These are phyloP conservation scores for Agonopterix arenella DNA, from an alignment of 2,888 invertebrate genomes.

Conservation along the genomic window DNA sequence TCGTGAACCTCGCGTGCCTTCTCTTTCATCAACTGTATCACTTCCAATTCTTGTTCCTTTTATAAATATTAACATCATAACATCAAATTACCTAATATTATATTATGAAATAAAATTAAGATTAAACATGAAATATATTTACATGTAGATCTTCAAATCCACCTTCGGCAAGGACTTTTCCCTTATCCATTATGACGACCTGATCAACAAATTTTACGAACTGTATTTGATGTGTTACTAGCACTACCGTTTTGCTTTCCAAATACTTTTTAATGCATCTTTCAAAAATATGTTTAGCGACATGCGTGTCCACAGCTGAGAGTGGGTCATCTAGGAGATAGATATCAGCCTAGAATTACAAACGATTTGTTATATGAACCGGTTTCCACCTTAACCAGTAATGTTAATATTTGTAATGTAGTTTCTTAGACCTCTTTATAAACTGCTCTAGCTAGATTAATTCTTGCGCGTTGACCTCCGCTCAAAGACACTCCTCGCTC, in stretches of 20 bases:
- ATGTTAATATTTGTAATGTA: background rate
- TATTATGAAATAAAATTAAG: background rate
- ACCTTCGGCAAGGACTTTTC: slow-evolving; percentile 50
- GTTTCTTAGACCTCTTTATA: slow-evolving; percentile 67
- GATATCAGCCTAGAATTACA: slow-evolving; percentile 79
- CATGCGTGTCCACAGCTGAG: slow-evolving; percentile 84
- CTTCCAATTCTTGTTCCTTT: slow-evolving; percentile 32
- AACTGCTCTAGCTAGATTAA: slow-evolving; percentile 79
- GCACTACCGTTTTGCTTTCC: slow-evolving; percentile 81
- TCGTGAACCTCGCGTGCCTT: slow-evolving; percentile 50
- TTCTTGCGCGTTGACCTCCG: slow-evolving; percentile 87
- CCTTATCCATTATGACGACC: slow-evolving; percentile 62
- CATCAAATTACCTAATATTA: background rate
- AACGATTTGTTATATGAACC: background rate
- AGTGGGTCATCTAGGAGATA: slow-evolving; percentile 86
- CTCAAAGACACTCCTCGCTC: slow-evolving; percentile 90
- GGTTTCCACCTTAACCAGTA: background rate
- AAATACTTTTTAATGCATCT: slow-evolving; percentile 79
- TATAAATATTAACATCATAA: background rate
- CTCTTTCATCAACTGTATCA: slow-evolving; percentile 56
- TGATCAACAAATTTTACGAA: slow-evolving; percentile 83
- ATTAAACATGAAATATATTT: slow-evolving; percentile 13
- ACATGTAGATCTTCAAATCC: slow-evolving; percentile 53
- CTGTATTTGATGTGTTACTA: slow-evolving; percentile 92
- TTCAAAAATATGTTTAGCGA: slow-evolving; percentile 82